Base-by-base conservation (phyloP, 2,797 vertebrate genomes). In the Eulemur rubriventer region DNA sequence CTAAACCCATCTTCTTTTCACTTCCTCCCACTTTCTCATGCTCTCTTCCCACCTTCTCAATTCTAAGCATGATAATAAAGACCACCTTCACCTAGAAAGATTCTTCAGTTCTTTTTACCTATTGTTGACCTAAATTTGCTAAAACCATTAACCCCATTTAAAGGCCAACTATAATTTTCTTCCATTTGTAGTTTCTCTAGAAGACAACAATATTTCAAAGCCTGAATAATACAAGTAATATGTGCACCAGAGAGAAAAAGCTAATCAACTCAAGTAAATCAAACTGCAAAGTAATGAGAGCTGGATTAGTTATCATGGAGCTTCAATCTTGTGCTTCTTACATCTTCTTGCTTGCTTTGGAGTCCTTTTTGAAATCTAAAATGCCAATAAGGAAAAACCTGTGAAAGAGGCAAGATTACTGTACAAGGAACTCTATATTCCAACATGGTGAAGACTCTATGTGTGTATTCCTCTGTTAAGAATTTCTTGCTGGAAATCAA, bases 321-420 rank as follows among this genome's bases (percentile, higher is more conserved):
- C 95, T 79, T 82, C 96, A 93, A 67, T 96, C 65, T 97, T 73
- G 50, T 2, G 48, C 72, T 95, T 91, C 96, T 69, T 0, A 0
- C 20, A 33, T n/a, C 72, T 93, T 91, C 95, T 65, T 0, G 0
- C 26, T 93, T 89, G 92, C 41, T 63, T 95, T 89, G 61, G 63
- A 96, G 41, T 89, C 24, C 33, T 81, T 72, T 63, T 89, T 93
- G 75, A 97, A 97, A 90, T n/a, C 76, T 95, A 76, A 96, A 96
- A 61, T 73, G 61, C 73, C 61, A 96, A 22, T 65, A 95, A 96
- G 50, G 33, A 48, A 92, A 96, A 97, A 57, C 50, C 43, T 35
- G 16, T 28, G 78, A 94, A 78, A 91, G 65, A 92, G 38, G 61
- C 84, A 93, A 63, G 14, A 67, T 70, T 8, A 0, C 50, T n/a